Evolutionary conservation across 2,113 vertebrate species (phyloP), one percentile per base, ranked within the genome.

Genomic region (Trichechus manatus): DNA sequence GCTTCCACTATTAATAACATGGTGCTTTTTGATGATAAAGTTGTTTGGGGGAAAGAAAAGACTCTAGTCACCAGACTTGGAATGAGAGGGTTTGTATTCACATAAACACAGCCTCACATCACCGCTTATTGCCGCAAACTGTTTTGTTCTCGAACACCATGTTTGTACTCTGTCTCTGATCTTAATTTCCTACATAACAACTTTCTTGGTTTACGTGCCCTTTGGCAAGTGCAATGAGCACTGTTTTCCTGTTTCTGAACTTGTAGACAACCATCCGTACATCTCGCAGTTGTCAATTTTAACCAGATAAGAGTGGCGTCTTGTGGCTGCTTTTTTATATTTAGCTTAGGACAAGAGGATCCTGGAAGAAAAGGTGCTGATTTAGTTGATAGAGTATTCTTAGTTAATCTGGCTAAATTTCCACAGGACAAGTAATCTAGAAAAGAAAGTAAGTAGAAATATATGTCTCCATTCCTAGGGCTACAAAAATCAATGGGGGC

Each of bases 211-310:
- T 84, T 36, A 20, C 33, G 7, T 20, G 87, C 84, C 87, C 56
- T 36, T 79, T 83, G 80, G 79, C 95, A 83, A 96, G 64, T 31
- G 81, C 77, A 70, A 29, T 39, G 17, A 82, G 31, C 22, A 25
- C 75, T 4, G 27, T 23, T 23, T 97, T 98, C 97, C 97, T 97
- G 95, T 97, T 97, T 94, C 91, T 89, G 33, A 96, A 89, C 84
- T 68, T 90, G 84, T n/a, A 91, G 87, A 64, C 89, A 47, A 42
- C 7, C 25, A 70, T 82, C 79, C 56, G 2, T 33, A n/a, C 19
- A 39, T 63, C 97, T 94, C 2, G 9, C 19, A 70, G 80, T 27
- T 96, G 86, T 89, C 95, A 87, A 1, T 66, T 91, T 91, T 63
- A 79, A 59, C 53, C 59, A 77, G 53, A 27, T 74, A 81, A 93